Evolutionary conservation across 1,140 invertebrate species (phyloP).

Genomic region (Bombus waltoni): DNA sequence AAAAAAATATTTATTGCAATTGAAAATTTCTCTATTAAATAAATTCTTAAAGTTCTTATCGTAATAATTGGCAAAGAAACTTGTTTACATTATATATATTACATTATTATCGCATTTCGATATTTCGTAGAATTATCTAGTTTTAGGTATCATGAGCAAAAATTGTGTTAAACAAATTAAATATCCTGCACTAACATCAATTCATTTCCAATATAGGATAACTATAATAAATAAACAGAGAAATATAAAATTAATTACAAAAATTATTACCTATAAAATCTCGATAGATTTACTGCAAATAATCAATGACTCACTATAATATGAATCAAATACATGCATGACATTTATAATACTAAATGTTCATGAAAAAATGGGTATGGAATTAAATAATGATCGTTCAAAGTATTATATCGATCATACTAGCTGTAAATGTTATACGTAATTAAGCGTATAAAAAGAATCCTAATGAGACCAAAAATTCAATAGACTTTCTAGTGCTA

Average conservation of each 20-base stretch:
- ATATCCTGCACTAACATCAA: constrained; percentile 30
- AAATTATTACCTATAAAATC: constrained; percentile 13
- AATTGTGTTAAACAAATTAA: constrained; percentile 22
- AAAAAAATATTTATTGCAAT: background rate
- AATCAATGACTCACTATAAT: background rate
- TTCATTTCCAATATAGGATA: constrained; percentile 7
- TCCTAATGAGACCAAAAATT: background rate
- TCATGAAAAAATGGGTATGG: background rate
- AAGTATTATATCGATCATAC: background rate
- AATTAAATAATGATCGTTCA: constrained; percentile 33
- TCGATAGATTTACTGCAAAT: background rate
- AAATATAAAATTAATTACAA: constrained; percentile 21
- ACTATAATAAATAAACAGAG: constrained; percentile 40
- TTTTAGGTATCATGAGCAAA: constrained; percentile 30
- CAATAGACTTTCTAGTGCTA: background rate
- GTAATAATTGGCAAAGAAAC: background rate
- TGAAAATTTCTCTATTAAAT: constrained; percentile 1
- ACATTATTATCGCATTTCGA: constrained; percentile 6
- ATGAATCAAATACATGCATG: constrained; percentile 36
- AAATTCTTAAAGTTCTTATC: constrained; percentile 4
- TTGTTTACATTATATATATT: constrained; percentile 3
- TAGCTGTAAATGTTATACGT: background rate
- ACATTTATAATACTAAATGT: constrained; percentile 30
- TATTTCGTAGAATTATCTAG: constrained; percentile 12
- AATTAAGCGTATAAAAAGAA: constrained; percentile 13